Evolutionary conservation across 2,113 vertebrate species (phyloP).

Genomic region (Panthera uncia): DNA sequence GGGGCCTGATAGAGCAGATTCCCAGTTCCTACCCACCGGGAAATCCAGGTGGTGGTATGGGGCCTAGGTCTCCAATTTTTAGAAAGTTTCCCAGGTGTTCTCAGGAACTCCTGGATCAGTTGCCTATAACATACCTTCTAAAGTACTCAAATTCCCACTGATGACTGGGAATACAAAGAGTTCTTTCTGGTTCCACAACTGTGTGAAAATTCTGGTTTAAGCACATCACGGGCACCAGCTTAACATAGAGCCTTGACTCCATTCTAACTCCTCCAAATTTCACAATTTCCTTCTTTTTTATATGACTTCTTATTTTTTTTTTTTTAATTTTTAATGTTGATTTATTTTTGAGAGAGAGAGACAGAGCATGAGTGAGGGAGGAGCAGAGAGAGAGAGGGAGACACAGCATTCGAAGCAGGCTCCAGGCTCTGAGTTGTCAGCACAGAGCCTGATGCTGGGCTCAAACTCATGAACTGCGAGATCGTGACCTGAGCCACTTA

Average conservation of each 20-base stretch:
- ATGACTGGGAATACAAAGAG: background rate
- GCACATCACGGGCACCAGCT: background rate
- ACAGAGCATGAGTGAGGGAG: too few relatives aligned
- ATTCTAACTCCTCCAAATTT: background rate
- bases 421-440: too few relatives aligned
- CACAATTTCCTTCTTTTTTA: background rate
- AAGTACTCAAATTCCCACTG: background rate
- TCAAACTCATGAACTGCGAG: too few relatives aligned
- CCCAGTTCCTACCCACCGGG: background rate
- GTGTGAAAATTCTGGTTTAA: background rate
- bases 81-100: background rate
- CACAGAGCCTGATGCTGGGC: too few relatives aligned
- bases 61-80: background rate
- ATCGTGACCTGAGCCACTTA: too few relatives aligned
- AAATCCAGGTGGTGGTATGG: background rate
- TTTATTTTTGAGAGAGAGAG: too few relatives aligned
- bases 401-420: too few relatives aligned
- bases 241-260: background rate
- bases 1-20: background rate
- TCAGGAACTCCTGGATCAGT: background rate
- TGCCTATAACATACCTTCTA: background rate
- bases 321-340: too few relatives aligned
- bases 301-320: background rate
- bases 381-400: too few relatives aligned
- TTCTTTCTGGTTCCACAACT: background rate